phyloP scores from a whole-genome alignment of 2,113 vertebrate species.

The Chamaetylas fuelleborni region DNA sequence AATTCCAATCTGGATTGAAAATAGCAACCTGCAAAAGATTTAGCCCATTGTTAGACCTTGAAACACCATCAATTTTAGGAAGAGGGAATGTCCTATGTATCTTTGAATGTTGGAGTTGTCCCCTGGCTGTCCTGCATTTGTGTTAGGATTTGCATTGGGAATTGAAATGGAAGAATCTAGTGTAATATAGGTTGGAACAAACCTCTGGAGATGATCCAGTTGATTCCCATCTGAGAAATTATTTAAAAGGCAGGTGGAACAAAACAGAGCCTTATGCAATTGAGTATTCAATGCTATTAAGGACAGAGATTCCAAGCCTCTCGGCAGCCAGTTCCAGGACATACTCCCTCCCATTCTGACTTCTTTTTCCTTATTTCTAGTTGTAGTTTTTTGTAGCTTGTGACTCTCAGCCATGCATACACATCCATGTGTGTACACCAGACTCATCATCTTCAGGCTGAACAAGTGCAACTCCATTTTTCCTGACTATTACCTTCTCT shows the following conservation, averaged over 20 bases:
- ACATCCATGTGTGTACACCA: fast-evolving
- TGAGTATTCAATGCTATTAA: background rate
- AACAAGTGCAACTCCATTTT: background rate
- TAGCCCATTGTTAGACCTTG: background rate
- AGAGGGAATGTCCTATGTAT: background rate
- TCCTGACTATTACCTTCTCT: background rate
- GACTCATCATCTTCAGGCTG: background rate
- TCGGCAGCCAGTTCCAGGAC: background rate
- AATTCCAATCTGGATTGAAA: background rate
- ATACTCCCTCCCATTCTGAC: background rate
- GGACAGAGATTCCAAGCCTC: background rate
- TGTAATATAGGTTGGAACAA: background rate
- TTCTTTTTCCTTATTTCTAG: background rate
- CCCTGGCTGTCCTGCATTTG: background rate
- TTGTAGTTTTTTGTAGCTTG: background rate
- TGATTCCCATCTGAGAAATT: background rate
- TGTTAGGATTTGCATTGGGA: background rate
- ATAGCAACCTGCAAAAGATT: background rate
- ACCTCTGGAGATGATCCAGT: background rate
- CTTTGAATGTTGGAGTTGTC: background rate
- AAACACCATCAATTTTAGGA: background rate
- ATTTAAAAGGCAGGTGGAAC: background rate
- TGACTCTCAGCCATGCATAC: background rate
- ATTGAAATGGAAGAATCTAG: background rate
- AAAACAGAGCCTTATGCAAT: background rate